Percentiles rank a stretch among this genome's conserved stretches.
Evolutionary conservation across 2,797 vertebrate genomes (phyloP).

Genomic region (Acridotheres tristis): DNA sequence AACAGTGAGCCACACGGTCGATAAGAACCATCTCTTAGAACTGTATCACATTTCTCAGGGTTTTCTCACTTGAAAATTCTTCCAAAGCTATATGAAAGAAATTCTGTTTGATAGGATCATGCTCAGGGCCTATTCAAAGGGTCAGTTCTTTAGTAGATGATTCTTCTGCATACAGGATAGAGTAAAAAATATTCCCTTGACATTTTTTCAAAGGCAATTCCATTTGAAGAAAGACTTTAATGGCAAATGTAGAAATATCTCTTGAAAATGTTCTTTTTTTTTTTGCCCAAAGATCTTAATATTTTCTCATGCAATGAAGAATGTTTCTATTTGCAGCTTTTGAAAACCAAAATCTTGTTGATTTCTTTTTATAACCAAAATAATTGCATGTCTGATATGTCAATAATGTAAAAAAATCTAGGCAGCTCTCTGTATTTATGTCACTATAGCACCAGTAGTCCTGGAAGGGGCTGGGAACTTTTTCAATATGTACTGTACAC

Average conservation of each 20-base stretch:
- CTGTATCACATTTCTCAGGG: not conserved
- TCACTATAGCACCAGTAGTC: constrained; percentile 25
- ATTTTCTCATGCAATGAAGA: not conserved
- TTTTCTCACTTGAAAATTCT: not conserved
- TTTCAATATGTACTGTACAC: not conserved
- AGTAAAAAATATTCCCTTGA: not conserved
- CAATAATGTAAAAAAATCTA: constrained; percentile 1
- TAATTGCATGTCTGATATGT: not conserved
- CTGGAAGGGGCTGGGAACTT: not conserved
- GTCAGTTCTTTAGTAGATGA: not conserved
- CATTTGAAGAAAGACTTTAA: not conserved
- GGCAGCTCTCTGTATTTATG: constrained; percentile 30
- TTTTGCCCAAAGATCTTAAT: not conserved
- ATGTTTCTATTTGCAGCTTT: not conserved
- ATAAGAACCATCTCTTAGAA: not conserved
- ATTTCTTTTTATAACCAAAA: not conserved
- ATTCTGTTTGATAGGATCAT: not conserved
- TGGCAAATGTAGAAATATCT: not conserved
- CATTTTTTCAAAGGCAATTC: not conserved
- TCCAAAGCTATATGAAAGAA: not conserved
- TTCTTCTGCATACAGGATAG: not conserved
- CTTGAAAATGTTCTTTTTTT: not conserved
- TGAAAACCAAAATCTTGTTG: not conserved
- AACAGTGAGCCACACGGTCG: not conserved
- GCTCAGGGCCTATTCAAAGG: not conserved